Evolutionary conservation across 1,140 invertebrate genomes (phyloP).

Genomic region (Hirudo medicinalis): DNA sequence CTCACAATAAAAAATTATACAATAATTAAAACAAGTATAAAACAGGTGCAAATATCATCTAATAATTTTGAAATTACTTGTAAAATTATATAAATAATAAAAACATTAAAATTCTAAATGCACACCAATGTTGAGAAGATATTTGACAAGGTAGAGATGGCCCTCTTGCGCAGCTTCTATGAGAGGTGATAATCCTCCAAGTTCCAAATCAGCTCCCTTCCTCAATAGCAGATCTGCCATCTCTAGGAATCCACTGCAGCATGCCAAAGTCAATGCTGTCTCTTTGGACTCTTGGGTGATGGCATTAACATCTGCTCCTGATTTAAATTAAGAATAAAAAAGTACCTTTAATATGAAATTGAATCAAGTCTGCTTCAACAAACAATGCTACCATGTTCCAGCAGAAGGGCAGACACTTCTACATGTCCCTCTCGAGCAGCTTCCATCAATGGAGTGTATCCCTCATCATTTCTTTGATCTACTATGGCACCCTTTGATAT

Average conservation of each 20-base stretch:
- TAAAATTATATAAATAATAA: neutral
- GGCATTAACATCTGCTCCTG: conserved; percentile 86
- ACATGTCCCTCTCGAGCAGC: conserved; percentile 96
- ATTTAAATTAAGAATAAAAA: conserved; percentile 11
- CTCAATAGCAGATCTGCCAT: conserved; percentile 90
- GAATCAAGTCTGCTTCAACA: neutral
- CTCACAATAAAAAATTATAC: too few species aligned
- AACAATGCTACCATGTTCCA: conserved; percentile 59
- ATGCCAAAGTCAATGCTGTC: conserved; percentile 87
- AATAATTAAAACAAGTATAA: neutral
- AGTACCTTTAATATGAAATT: too few species aligned
- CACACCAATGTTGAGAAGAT: conserved; percentile 34
- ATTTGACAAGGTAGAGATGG: conserved; percentile 73
- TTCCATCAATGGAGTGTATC: conserved; percentile 92
- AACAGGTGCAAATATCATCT: too few species aligned
- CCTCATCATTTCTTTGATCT: conserved; percentile 96
- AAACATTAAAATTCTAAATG: neutral
- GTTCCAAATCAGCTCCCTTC: conserved; percentile 82
- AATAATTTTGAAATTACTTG: neutral
- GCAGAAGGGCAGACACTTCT: conserved; percentile 85
- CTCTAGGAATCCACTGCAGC: conserved; percentile 89
- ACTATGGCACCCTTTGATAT: conserved; percentile 94
- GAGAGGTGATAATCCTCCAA: conserved; percentile 89
- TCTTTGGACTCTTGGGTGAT: conserved; percentile 94
- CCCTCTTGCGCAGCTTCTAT: conserved; percentile 98